Conservation (phyloP, 2,888 invertebrate species). For the Myathropa florea region DNA sequence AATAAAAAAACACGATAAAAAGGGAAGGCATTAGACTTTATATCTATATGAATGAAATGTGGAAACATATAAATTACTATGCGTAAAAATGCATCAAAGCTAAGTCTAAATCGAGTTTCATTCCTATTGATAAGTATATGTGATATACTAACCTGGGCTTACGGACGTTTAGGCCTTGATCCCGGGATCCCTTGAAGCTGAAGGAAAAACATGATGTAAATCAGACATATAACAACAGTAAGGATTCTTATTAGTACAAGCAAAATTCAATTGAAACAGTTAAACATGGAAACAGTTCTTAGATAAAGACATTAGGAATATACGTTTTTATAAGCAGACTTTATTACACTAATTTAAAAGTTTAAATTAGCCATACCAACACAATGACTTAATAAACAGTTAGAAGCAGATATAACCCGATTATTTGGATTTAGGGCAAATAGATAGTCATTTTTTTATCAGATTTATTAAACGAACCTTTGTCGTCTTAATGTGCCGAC, state of each 20-base stretch:
- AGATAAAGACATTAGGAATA: neutral
- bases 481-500: constrained; percentile 86
- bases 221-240: constrained; percentile 37
- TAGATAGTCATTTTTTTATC: constrained; percentile 52
- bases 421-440: constrained; percentile 22
- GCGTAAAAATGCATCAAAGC: constrained; percentile 34
- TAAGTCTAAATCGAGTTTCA: neutral
- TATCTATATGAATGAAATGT: constrained; percentile 55
- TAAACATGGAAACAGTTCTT: neutral
- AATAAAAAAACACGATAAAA: constrained; percentile 47
- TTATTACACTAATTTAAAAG: neutral
- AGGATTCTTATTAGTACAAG: neutral
- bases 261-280: neutral
- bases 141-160: constrained; percentile 78
- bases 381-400: neutral
- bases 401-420: neutral
- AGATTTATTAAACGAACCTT: constrained; percentile 84
- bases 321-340: constrained; percentile 25
- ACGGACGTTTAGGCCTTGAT: constrained; percentile 82
- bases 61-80: constrained; percentile 9
- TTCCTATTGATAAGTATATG: neutral
- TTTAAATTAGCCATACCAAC: constrained; percentile 6
- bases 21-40: constrained; percentile 14
- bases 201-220: constrained; percentile 42
- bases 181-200: constrained; percentile 85